Base-by-base conservation (phyloP, 2,113 vertebrate species). In the Cyprinodon tularosa region DNA sequence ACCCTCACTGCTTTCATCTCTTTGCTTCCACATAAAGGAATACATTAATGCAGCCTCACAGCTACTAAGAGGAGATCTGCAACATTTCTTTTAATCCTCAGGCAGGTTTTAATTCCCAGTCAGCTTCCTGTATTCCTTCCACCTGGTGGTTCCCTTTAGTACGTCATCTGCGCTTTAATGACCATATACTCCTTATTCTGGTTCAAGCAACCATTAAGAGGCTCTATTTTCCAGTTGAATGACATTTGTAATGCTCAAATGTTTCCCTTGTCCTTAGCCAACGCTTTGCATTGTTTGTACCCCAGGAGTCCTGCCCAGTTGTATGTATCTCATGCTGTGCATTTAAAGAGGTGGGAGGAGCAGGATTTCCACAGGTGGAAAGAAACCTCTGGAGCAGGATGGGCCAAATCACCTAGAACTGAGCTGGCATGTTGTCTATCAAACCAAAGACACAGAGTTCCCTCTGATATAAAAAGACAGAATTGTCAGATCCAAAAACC, bases 201-300 rank as follows among this genome's bases (percentile, higher is more conserved):
- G 94, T 71, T 87, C 86, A 84, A 93, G 92, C 92, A 82, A 88
- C 91, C 90, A 94, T 94, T 95, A 93, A 83, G 93, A 79, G 88
- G 11, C 92, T 95, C 90, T 86, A 94, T 96, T 96, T 96, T 96
- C 94, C 93, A 94, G 92, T 80, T 91, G 93, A 94, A 90, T 95
- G 95, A 94, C 48, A 76, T 85, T 57, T 83, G 90, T 95, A 95
- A 96, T 95, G 92, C 93, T 93, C 93, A 93, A 95, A 92, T 95
- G 94, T 96, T 95, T 95, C 84, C 95, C 89, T 93, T 93, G 89
- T 91, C 91, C 93, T 90, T 91, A 87, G 93, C 92, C 86, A 88
- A 84, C 88, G 88, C 90, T 90, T 78, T n/a, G 84, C 91, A 93
- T 93, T 87, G 91, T 90, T 80, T 88, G 81, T 91, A 87, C 92